phyloP scores from a whole-genome alignment of 2,113 vertebrate genomes.

The Zosterops lateralis region DNA sequence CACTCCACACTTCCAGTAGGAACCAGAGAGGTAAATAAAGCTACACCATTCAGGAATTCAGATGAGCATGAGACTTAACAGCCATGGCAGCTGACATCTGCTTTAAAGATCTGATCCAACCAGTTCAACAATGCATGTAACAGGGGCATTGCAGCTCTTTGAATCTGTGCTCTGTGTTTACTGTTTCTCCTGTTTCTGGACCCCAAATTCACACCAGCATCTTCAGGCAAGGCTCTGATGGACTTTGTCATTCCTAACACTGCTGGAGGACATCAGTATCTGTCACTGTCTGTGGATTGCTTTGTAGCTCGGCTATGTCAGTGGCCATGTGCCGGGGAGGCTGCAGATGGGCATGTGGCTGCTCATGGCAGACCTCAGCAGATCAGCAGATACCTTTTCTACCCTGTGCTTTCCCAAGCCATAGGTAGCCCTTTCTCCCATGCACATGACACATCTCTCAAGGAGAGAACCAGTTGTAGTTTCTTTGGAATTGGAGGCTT shows the following conservation, averaged over 20 bases:
- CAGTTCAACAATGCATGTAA: fast-evolving
- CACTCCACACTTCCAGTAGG: not conserved
- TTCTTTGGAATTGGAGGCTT: not conserved
- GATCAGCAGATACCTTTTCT: not conserved
- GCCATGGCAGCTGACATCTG: not conserved
- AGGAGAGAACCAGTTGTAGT: not conserved
- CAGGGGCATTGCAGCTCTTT: not conserved
- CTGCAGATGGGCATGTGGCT: not conserved
- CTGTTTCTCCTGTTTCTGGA: not conserved
- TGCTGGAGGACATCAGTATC: not conserved
- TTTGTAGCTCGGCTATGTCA: not conserved
- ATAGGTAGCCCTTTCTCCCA: not conserved
- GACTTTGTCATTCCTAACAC: not conserved
- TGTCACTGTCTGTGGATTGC: not conserved
- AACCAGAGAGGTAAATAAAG: not conserved
- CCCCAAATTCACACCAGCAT: not conserved
- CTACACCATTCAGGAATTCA: not conserved
- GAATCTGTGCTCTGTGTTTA: not conserved
- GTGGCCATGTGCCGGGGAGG: not conserved
- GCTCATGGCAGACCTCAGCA: not conserved
- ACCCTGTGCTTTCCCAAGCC: not conserved
- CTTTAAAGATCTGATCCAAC: not conserved
- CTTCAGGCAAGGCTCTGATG: not conserved
- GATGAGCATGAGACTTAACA: not conserved
- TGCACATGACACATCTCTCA: not conserved